Evolutionary conservation across 2,797 vertebrate genomes (phyloP).

Genomic region (Denticeps clupeoides): DNA sequence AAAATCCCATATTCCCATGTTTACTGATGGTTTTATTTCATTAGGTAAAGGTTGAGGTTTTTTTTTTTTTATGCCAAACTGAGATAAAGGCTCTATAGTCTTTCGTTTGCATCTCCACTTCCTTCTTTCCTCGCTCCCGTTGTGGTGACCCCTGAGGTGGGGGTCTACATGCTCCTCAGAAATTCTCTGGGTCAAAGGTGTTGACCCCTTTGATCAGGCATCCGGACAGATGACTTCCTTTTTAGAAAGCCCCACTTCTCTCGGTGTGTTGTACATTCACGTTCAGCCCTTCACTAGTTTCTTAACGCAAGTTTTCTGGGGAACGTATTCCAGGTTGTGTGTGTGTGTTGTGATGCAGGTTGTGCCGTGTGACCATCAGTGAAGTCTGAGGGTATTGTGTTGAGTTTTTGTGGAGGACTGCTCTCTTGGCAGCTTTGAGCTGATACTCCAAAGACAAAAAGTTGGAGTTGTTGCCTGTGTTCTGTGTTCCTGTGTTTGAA

Average conservation of each 20-base stretch:
- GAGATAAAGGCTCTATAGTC: too few relatives aligned
- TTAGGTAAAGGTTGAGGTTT: too few relatives aligned
- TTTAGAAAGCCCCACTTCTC: neutral
- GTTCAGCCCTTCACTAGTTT: too few relatives aligned
- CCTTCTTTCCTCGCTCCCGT: conserved; percentile 1
- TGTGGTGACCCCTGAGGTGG: neutral
- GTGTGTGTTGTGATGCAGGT: too few relatives aligned
- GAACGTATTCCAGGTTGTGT: too few relatives aligned
- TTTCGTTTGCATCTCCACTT: neutral
- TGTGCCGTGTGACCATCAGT: too few relatives aligned
- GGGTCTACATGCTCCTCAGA: neutral
- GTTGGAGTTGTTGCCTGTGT: neutral
- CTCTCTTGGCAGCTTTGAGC: conserved; percentile 6
- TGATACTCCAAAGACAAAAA: neutral
- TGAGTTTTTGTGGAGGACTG: conserved; percentile 12
- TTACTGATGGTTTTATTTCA: too few relatives aligned
- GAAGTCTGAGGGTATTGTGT: conserved; percentile 17
- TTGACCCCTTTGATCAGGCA: neutral
- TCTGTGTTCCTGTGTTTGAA: too few relatives aligned
- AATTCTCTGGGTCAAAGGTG: neutral
- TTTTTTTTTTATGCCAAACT: too few relatives aligned
- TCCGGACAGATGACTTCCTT: neutral
- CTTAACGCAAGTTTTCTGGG: too few relatives aligned
- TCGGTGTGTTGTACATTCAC: too few relatives aligned
- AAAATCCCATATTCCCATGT: too few relatives aligned